Conservation (phyloP, 2,888 invertebrate genomes). For the Lacanobia wlatinum region DNA sequence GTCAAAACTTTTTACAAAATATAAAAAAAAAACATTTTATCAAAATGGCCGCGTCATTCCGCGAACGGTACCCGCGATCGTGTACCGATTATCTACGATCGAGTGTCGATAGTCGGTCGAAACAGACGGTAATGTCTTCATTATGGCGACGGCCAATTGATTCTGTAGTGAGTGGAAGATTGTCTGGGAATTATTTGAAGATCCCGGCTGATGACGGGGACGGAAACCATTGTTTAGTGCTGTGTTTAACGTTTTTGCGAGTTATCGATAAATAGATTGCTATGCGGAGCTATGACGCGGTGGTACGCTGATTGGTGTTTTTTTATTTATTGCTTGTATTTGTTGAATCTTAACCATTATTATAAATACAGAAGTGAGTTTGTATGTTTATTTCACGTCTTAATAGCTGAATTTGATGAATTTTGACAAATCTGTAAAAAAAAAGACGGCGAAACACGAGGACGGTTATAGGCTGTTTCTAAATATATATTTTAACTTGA, state of each 20-base stretch:
- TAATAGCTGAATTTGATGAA: no score
- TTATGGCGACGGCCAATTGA: slow-evolving; percentile 82
- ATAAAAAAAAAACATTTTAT: slow-evolving; percentile 51
- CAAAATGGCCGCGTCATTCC: slow-evolving; percentile 65
- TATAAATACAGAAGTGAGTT: no score
- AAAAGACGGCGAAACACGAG: no score
- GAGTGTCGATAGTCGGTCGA: slow-evolving; percentile 77
- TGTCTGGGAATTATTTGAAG: slow-evolving; percentile 59
- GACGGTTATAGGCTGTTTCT: no score
- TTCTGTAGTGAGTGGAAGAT: slow-evolving; percentile 68
- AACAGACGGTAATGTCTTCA: slow-evolving; percentile 86
- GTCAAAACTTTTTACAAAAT: slow-evolving; percentile 55
- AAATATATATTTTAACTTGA: no score
- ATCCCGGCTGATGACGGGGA: slow-evolving; percentile 37
- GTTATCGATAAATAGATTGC: not conserved
- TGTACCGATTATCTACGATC: slow-evolving; percentile 79
- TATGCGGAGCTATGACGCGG: not conserved
- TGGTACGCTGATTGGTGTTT: no score
- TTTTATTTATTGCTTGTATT: not conserved
- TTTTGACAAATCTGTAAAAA: no score
- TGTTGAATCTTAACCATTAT: not conserved
- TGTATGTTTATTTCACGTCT: no score
- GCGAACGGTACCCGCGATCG: slow-evolving; percentile 74
- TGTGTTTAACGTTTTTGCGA: slow-evolving; percentile 16
- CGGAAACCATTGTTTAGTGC: slow-evolving; percentile 37